A percentile compares a stretch with the other conserved stretches of the same genome.
Conservation (phyloP, 2,113 vertebrate genomes). For the Oncorhynchus keta region DNA sequence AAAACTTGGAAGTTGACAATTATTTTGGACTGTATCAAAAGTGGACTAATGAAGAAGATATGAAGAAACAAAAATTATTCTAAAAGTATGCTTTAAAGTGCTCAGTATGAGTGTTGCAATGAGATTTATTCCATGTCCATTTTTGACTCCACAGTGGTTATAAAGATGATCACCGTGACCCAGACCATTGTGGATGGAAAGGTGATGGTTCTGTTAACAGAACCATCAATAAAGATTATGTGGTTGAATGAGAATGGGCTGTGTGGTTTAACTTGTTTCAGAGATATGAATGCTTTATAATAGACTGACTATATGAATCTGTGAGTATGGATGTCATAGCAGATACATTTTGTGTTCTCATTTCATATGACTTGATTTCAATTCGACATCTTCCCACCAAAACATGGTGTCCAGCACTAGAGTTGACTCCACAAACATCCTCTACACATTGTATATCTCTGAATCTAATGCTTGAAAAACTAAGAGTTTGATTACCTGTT, state of each 20-base stretch:
- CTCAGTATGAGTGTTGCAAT: not conserved
- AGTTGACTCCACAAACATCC: too few species aligned
- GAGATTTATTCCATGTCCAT: not conserved
- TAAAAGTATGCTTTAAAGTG: not conserved
- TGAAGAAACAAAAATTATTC: too few species aligned
- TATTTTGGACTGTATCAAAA: too few species aligned
- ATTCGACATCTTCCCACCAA: not conserved
- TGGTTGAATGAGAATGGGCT: conserved; percentile 21
- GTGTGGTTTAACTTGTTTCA: not conserved
- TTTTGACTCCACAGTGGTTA: conserved; percentile 49
- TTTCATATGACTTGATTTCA: not conserved
- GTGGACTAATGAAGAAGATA: too few species aligned
- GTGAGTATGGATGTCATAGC: not conserved
- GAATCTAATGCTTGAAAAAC: not conserved
- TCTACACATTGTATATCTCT: not conserved
- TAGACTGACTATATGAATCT: not conserved
- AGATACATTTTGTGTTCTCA: not conserved
- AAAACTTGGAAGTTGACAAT: not conserved
- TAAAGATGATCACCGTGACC: conserved; percentile 64
- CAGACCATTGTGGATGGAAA: conserved; percentile 65
- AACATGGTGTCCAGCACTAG: too few species aligned
- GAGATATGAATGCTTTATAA: not conserved
- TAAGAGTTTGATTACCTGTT: too few species aligned
- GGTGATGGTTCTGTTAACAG: conserved; percentile 30
- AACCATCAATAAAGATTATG: conserved; percentile 47